Percentiles rank a stretch among this genome's conserved stretches.
phyloP scores from a whole-genome alignment of 2,113 vertebrate species.

The Ancistrus triradiatus region DNA sequence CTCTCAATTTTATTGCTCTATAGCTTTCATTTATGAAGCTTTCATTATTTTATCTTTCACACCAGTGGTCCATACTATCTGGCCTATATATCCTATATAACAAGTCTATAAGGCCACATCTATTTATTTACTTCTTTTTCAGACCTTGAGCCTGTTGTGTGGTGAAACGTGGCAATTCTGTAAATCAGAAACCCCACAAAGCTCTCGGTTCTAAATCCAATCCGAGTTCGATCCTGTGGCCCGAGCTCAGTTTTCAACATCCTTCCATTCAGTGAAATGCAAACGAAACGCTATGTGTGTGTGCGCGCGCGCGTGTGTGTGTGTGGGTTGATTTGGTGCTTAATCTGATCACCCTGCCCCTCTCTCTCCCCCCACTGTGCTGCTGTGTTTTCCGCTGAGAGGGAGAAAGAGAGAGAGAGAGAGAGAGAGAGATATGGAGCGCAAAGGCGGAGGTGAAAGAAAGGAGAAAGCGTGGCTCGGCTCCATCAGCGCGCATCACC shows the following conservation, averaged over 20 bases:
- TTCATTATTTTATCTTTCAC: too few relatives aligned
- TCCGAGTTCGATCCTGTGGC: background rate
- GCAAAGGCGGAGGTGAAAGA: too few relatives aligned
- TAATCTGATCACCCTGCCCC: constrained; percentile 34
- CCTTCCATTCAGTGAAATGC: constrained; percentile 34
- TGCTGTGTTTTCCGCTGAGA: constrained; percentile 20
- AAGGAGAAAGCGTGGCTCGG: background rate
- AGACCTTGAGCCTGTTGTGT: too few relatives aligned
- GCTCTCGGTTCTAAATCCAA: too few relatives aligned
- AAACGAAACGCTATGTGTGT: constrained; percentile 32
- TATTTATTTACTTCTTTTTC: too few relatives aligned
- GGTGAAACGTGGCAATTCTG: too few relatives aligned
- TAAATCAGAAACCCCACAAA: too few relatives aligned
- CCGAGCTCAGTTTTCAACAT: background rate
- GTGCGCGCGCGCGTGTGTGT: background rate
- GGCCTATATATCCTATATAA: too few relatives aligned
- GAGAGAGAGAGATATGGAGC: background rate
- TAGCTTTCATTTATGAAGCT: too few relatives aligned
- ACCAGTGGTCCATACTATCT: too few relatives aligned
- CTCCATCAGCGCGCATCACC: constrained; percentile 23
- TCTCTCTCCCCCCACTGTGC: constrained; percentile 20
- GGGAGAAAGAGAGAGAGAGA: background rate
- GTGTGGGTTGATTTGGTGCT: constrained; percentile 27
- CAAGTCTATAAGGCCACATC: too few relatives aligned
- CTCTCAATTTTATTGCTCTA: too few relatives aligned